phyloP scores from a whole-genome alignment of 2,797 vertebrate genomes.

The Tiaroga cobitis region DNA sequence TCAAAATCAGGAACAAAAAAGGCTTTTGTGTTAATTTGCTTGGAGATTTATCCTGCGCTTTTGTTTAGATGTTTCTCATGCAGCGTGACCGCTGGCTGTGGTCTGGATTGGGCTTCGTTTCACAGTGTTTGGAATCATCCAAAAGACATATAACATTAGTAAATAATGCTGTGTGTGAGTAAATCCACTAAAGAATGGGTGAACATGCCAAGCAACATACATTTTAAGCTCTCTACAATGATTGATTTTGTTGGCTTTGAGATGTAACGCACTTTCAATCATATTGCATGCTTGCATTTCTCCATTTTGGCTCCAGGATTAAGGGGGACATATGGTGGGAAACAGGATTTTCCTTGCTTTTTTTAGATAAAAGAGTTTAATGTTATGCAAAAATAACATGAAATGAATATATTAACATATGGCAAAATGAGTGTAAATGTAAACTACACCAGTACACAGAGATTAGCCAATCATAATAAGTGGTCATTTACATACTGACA shows the following conservation, averaged over 20 bases:
- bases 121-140: constrained; percentile 9
- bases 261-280: not conserved
- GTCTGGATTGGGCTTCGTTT: constrained; percentile 16
- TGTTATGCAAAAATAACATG: not conserved
- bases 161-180: constrained; percentile 4
- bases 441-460: not conserved
- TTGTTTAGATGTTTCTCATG: constrained; percentile 51
- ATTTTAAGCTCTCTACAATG: not conserved
- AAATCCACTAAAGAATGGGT: constrained; percentile 17
- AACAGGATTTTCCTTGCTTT: constrained; percentile 4
- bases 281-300: constrained; percentile 2
- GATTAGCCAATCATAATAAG: not conserved
- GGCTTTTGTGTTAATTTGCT: constrained; percentile 46
- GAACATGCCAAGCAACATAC: constrained; percentile 24
- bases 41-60: constrained; percentile 32
- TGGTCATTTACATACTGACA: not conserved
- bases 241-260: constrained; percentile 11
- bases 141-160: constrained; percentile 1
- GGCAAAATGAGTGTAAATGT: not conserved
- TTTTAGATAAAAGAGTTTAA: not conserved
- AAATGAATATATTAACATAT: not conserved
- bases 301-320: not conserved
- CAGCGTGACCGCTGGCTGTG: constrained; percentile 33
- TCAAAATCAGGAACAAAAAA: constrained; percentile 43
- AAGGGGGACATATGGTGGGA: not conserved